Percentiles rank a stretch among this genome's conserved stretches.
Evolutionary conservation across 2,113 vertebrate genomes (phyloP).

Genomic region (Heterochromis multidens): DNA sequence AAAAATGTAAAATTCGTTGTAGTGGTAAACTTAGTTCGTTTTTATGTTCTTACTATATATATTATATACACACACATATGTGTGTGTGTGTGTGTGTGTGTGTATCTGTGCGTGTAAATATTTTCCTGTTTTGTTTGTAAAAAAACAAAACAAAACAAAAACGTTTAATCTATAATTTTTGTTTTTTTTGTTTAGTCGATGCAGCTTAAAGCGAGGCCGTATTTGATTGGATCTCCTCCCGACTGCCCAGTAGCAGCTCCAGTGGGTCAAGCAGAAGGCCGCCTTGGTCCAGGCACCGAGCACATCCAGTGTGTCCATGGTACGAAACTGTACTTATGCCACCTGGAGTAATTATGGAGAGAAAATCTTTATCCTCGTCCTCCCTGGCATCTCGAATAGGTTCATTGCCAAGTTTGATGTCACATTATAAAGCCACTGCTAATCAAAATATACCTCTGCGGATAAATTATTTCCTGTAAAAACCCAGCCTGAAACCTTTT

Average conservation of each 20-base stretch:
- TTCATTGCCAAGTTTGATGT: background rate
- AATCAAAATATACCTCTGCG: background rate
- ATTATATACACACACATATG: too few relatives aligned
- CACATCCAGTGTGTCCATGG: background rate
- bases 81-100: background rate
- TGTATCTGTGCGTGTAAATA: background rate
- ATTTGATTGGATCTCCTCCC: background rate
- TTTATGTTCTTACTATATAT: too few relatives aligned
- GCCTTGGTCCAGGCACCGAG: background rate
- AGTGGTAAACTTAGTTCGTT: too few relatives aligned
- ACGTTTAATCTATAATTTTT: background rate
- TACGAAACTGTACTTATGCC: conserved; percentile 2
- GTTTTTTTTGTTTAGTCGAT: background rate
- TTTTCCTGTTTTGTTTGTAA: background rate
- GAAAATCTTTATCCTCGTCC: background rate
- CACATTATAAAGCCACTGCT: background rate
- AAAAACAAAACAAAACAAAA: background rate
- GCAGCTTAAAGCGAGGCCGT: too few relatives aligned
- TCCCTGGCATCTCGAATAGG: too few relatives aligned
- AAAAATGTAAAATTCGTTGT: too few relatives aligned
- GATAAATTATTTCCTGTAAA: background rate
- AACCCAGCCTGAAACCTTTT: background rate
- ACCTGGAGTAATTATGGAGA: background rate
- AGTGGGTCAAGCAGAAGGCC: background rate
- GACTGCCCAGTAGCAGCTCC: background rate